Evolutionary conservation across 2,113 vertebrate genomes (phyloP).

Genomic region (Syrmaticus mikado): DNA sequence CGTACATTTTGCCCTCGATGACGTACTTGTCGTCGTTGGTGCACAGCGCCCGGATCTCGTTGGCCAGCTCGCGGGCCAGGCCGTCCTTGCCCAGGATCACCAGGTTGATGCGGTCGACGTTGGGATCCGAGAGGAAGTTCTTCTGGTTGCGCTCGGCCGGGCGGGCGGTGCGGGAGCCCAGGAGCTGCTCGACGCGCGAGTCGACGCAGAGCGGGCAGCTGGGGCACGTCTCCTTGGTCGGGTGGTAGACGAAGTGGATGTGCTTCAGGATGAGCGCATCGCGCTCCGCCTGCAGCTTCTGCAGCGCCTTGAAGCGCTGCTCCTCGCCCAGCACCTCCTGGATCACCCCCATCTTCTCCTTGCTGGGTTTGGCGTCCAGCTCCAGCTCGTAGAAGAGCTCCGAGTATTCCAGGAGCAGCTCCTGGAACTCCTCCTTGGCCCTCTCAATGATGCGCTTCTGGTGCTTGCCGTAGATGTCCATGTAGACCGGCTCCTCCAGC

Average conservation of each 20-base stretch:
- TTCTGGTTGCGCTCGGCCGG: constrained; percentile 87
- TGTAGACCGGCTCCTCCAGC: constrained; percentile 90
- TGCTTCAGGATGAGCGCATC: constrained; percentile 97
- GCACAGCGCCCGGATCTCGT: constrained; percentile 95
- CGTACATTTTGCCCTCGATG: constrained; percentile 93
- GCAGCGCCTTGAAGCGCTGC: constrained; percentile 92
- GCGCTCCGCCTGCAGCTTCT: constrained; percentile 95
- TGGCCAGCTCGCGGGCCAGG: constrained; percentile 91
- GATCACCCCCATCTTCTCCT: constrained; percentile 98
- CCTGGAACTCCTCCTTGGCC: constrained; percentile 98
- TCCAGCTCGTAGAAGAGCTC: constrained; percentile 98
- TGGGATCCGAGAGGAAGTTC: constrained; percentile 76
- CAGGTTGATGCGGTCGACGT: constrained; percentile 90
- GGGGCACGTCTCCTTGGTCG: constrained; percentile 95
- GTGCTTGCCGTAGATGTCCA: constrained; percentile 94
- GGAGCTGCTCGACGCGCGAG: constrained; percentile 90
- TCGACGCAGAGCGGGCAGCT: constrained; percentile 89
- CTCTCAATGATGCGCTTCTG: constrained; percentile 95
- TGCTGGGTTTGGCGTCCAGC: constrained; percentile 97
- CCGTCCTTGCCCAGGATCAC: constrained; percentile 96
- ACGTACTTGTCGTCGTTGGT: constrained; percentile 93
- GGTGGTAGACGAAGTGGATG: constrained; percentile 98
- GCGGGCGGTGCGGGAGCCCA: constrained; percentile 82
- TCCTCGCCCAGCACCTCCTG: constrained; percentile 95
- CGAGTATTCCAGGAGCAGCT: constrained; percentile 94